Conservation (phyloP, 2,888 invertebrate genomes). For the Glyphotaelius pellucidus region DNA sequence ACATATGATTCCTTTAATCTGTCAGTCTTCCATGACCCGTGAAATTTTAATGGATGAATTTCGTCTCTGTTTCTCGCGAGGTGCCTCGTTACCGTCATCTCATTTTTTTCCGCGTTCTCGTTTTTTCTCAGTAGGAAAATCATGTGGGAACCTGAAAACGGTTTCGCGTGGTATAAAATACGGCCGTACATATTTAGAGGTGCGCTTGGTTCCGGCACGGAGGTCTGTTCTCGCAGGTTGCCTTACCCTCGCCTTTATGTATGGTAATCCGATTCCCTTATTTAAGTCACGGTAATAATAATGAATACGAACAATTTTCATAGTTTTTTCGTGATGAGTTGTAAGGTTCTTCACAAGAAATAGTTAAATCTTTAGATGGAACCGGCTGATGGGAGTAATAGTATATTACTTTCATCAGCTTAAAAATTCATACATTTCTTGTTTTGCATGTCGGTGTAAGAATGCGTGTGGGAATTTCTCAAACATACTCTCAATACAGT, state of each 20-base stretch:
- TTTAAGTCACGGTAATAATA: constrained; percentile 27
- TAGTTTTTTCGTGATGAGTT: neutral
- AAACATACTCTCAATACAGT: too few relatives aligned
- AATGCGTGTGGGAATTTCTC: neutral
- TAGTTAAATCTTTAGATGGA: neutral
- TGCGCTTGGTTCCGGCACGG: constrained; percentile 32
- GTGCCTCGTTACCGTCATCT: constrained; percentile 48
- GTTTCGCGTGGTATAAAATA: constrained; percentile 36
- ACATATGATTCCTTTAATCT: constrained; percentile 67
- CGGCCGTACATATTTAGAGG: constrained; percentile 34
- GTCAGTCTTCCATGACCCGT: constrained; percentile 67
- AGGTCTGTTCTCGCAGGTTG: constrained; percentile 8
- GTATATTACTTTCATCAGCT: too few relatives aligned
- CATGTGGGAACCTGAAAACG: constrained; percentile 43
- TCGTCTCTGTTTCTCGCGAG: constrained; percentile 62
- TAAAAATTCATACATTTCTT: too few relatives aligned
- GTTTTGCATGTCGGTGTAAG: neutral
- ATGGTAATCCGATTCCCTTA: constrained; percentile 31
- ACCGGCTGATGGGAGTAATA: neutral
- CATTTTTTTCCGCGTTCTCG: constrained; percentile 44
- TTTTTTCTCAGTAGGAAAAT: constrained; percentile 40
- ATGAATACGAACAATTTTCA: constrained; percentile 12
- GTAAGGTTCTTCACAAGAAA: neutral
- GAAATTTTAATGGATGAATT: constrained; percentile 68
- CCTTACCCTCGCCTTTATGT: constrained; percentile 15